phyloP scores from a whole-genome alignment of 1,140 invertebrate species.

The Hirudo medicinalis region DNA sequence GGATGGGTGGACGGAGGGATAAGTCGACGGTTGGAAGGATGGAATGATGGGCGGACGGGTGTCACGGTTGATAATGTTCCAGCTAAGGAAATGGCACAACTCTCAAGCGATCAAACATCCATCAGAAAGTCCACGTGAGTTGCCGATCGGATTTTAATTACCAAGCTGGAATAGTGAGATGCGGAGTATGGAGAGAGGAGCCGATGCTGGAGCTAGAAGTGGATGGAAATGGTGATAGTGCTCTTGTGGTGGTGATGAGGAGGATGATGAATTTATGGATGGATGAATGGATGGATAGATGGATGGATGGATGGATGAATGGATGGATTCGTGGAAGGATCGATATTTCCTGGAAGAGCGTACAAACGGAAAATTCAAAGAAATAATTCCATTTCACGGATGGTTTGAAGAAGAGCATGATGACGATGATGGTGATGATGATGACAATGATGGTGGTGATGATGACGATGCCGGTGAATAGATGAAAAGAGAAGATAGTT shows the following conservation, averaged over 20 bases:
- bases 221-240: neutral
- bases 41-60: conserved; percentile 3
- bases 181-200: neutral
- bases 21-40: conserved; percentile 8
- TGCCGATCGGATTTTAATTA: too few species aligned
- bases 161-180: too few species aligned
- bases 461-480: neutral
- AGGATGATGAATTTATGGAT: neutral
- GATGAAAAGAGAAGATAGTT: neutral
- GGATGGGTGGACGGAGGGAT: conserved; percentile 12
- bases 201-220: neutral
- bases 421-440: neutral
- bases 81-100: too few species aligned
- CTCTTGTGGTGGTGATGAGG: neutral
- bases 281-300: conserved; percentile 13
- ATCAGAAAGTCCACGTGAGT: too few species aligned
- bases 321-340: conserved; percentile 11
- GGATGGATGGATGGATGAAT: conserved; percentile 13
- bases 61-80: too few species aligned
- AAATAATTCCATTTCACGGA: neutral
- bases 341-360: conserved; percentile 2
- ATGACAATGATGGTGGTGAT: neutral
- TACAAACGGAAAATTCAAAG: neutral
- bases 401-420: neutral
- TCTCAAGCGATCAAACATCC: too few species aligned